Evolutionary conservation across 2,888 invertebrate species (phyloP).

Genomic region (Anarsia innoxiella): DNA sequence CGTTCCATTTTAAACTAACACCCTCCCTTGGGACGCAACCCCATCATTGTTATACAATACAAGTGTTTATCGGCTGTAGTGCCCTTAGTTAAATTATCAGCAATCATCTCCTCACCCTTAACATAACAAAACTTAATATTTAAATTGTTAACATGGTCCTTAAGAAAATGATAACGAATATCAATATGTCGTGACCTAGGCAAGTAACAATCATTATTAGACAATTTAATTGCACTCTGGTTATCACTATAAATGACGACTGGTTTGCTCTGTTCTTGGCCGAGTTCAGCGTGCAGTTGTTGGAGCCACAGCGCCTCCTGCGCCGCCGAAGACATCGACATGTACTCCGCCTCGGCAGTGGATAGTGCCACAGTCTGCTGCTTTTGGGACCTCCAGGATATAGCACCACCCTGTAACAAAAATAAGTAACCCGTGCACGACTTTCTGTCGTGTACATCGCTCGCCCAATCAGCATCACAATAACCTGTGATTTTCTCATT

Average conservation of each 20-base stretch:
- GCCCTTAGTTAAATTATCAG: constrained; percentile 10
- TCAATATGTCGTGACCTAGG: constrained; percentile 20
- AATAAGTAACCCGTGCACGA: constrained; percentile 18
- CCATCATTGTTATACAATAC: constrained; percentile 10
- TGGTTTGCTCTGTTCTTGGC: constrained; percentile 8
- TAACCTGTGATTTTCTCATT: constrained; percentile 11
- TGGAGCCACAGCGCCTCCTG: not conserved
- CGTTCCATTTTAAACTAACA: constrained; percentile 1
- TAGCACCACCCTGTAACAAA: constrained; percentile 17
- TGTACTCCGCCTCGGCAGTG: constrained; percentile 3
- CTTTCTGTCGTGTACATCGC: constrained; percentile 14
- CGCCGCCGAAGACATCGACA: constrained; percentile 1
- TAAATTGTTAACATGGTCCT: constrained; percentile 10
- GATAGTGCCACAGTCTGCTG: constrained; percentile 1
- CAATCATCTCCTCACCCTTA: constrained; percentile 10
- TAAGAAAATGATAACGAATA: constrained; percentile 21
- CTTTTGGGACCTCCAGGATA: constrained; percentile 19
- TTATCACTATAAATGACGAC: constrained; percentile 20
- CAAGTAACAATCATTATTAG: constrained; percentile 20
- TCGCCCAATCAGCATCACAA: constrained; percentile 19
- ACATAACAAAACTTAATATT: constrained; percentile 7
- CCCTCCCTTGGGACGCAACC: constrained; percentile 6
- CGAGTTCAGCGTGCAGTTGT: constrained; percentile 13
- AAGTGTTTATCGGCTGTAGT: constrained; percentile 10
- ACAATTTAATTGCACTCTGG: constrained; percentile 22